Base-by-base conservation (phyloP, 2,797 vertebrate genomes). In the Eulemur albifrons region DNA sequence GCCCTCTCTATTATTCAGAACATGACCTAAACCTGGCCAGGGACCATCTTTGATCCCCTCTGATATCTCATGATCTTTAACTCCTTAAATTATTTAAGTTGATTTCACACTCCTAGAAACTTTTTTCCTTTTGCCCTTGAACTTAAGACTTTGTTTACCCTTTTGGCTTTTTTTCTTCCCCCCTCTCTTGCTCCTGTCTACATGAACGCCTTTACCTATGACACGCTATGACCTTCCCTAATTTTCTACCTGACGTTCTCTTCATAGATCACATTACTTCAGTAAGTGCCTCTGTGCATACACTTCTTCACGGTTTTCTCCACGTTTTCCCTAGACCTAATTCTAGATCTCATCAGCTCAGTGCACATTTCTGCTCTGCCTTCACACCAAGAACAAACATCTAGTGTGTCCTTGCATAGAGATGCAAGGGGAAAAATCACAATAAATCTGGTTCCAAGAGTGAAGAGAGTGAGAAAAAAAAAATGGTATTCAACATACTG, bases 51-150 rank as follows among this genome's bases (percentile, higher is more conserved):
- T 85, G 63, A 2, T 90, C 12, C 38, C 4, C 11, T 92, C 0
- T 59, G 75, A 57, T 67, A 23, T 48, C 10, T 57, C 18, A 59
- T 59, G 7, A 32, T 27, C 25, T 72, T 88, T 79, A 87, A 23
- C 32, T 77, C 38, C 1, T 1, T 67, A 35, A 14, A 80, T 21
- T 88, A 38, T 48, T 90, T 15, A 63, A 43, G 21, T 25, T 52
- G 18, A 81, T 23, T 65, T 95, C 63, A 65, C 4, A 45, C 17
- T 90, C 67, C 30, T 70, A 38, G 63, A 76, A 94, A 76, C 1
- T 11, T 52, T 45, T 43, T 27, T 27, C 27, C 11, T 65, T 79
- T 72, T 59, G 18, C 12, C 25, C 10, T 38, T 84, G 4, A 52
- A 13, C 21, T 45, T 5, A 12, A 79, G 6, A 50, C 9, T 76